These are phyloP conservation scores for Catamblyrhynchus diadema DNA, from an alignment of 2,797 vertebrate genomes.

Conservation along the genomic window DNA sequence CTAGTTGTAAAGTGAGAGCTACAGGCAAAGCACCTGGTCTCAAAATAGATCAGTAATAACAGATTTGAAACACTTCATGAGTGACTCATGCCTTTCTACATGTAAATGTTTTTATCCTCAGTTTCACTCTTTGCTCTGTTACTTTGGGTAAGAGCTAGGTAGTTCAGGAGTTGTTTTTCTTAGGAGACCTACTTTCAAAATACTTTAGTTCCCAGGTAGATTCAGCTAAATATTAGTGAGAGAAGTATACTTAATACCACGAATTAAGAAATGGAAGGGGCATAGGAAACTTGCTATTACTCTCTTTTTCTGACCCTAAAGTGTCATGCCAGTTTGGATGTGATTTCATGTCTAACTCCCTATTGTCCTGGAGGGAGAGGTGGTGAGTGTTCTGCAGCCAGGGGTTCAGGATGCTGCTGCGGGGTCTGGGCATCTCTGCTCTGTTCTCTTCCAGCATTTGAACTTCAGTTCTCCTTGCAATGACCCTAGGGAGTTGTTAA, in stretches of 20 bases:
- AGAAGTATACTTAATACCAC: neutral
- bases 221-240: neutral
- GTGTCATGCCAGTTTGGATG: fast-evolving
- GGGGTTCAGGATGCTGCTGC: neutral
- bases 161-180: neutral
- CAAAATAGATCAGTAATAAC: neutral
- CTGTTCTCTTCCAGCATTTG: neutral
- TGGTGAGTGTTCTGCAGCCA: neutral
- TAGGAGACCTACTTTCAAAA: neutral
- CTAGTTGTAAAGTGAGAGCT: neutral
- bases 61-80: neutral
- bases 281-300: neutral
- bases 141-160: neutral
- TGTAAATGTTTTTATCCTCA: neutral
- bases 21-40: neutral
- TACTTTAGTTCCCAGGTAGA: neutral
- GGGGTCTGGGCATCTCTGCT: neutral
- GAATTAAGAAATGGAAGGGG: neutral
- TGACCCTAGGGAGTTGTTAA: neutral
- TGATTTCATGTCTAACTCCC: neutral
- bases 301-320: neutral
- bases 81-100: neutral
- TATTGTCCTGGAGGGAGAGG: neutral
- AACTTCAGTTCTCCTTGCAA: neutral
- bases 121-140: neutral